Evolutionary conservation across 1,140 invertebrate genomes (phyloP), one percentile per base, ranked within the genome.

Genomic region (Asobara japonica): DNA sequence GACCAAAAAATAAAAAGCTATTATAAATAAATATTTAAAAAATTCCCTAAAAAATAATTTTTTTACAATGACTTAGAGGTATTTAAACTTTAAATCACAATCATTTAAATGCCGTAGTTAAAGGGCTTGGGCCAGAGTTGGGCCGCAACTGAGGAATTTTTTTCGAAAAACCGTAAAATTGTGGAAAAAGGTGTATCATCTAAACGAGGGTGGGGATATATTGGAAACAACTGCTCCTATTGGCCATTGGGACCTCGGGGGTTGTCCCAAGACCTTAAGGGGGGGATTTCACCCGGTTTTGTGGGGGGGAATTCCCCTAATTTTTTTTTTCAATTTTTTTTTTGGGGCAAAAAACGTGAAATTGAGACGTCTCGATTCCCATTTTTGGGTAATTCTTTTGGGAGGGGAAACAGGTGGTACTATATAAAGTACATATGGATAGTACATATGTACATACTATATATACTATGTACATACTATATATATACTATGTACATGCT

Each of bases 321-420:
- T 18, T 11, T 41, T 22, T 70, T 61, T 36, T 31, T 7, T 45
- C 51, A 36, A n/a, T 65, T 65, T 82, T 81, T 84, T 82, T 78
- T 56, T 41, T n/a, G 33, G 62, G 69, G 30, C 30, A 18, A 76
- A 75, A 81, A 70, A 84, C 79, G 82, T 86, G 85, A 87, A 86
- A 87, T 87, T 87, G 84, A 87, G 84, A 86, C 84, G 80, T 85
- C 81, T 80, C 79, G 74, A 80, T 78, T 79, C 78, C 82, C 82
- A 82, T 80, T 84, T 82, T 84, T 77, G 74, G 79, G 78, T 86
- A 86, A 86, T 86, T 82, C 83, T 79, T 29, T 71, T 30, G n/a
- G 5, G 18, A 13, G n/a, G 11, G 11, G 41, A 18, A 45, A 45
- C 41, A 45, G 41, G 41, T 45, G 41, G n/a, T n/a, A n/a, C n/a